These are phyloP conservation scores for Phalanger gymnotis DNA, from an alignment of 2,797 vertebrate species.

Conservation along the genomic window DNA sequence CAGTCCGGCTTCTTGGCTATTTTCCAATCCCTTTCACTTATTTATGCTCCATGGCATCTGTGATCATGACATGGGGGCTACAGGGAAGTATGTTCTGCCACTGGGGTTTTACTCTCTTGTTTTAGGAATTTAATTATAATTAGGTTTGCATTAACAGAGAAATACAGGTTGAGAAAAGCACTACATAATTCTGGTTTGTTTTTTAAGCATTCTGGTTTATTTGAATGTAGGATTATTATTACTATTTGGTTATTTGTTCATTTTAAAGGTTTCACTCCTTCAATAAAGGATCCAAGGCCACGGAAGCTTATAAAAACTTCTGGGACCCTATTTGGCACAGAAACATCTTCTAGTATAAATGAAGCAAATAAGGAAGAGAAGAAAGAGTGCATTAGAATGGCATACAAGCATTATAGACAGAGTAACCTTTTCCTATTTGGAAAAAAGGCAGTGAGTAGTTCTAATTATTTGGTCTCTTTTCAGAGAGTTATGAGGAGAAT, in stretches of 20 bases:
- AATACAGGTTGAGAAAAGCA: background rate
- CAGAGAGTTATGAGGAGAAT: background rate
- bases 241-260: background rate
- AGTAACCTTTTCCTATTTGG: background rate
- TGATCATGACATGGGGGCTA: background rate
- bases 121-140: background rate
- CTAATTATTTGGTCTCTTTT: background rate
- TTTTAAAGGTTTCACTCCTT: background rate
- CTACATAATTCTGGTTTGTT: background rate
- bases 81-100: background rate
- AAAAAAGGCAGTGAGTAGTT: background rate
- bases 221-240: background rate
- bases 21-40: background rate
- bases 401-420: background rate
- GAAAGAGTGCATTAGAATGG: background rate
- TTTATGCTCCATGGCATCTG: background rate
- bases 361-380: background rate
- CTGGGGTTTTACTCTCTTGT: background rate
- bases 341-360: background rate
- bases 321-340: background rate
- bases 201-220: background rate
- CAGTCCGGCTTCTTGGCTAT: background rate
- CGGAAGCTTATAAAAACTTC: background rate
- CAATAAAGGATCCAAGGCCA: background rate
- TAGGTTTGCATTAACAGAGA: background rate